phyloP scores from a whole-genome alignment of 2,888 invertebrate genomes.

The Agonopterix arenella region DNA sequence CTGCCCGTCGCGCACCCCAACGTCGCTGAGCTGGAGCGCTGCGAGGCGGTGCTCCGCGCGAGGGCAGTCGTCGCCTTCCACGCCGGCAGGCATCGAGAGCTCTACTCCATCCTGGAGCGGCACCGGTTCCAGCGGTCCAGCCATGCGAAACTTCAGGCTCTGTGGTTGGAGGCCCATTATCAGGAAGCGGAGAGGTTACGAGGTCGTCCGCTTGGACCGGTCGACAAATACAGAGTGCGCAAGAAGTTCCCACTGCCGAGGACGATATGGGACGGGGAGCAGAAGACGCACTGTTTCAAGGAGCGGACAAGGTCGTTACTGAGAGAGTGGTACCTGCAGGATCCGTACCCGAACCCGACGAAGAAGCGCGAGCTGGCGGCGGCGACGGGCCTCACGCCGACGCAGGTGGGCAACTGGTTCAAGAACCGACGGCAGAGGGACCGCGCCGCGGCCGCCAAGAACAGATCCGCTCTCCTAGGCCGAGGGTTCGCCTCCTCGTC shows the following conservation, averaged over 20 bases:
- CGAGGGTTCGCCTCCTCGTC: slow-evolving; percentile 71
- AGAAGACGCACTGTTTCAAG: slow-evolving; percentile 99
- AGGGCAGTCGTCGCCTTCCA: slow-evolving; percentile 99
- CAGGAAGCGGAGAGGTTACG: slow-evolving; percentile 98
- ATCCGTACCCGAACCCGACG: slow-evolving; percentile 97
- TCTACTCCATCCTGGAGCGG: slow-evolving; percentile 96
- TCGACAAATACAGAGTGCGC: slow-evolving; percentile 89
- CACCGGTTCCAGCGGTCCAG: slow-evolving; percentile 97
- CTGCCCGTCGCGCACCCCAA: slow-evolving; percentile 97
- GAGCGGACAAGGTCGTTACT: slow-evolving; percentile 95
- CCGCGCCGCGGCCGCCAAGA: slow-evolving; percentile 97
- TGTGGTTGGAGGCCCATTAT: slow-evolving; percentile 99
- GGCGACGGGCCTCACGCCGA: slow-evolving; percentile 96
- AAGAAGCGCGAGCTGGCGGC: slow-evolving; percentile 97
- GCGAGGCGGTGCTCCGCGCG: slow-evolving; percentile 98
- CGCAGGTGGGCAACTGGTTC: slow-evolving; percentile 98
- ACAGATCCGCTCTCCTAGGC: slow-evolving; percentile 85
- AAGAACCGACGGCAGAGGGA: slow-evolving; percentile 98
- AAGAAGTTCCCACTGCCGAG: slow-evolving; percentile 98
- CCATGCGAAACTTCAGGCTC: slow-evolving; percentile 94
- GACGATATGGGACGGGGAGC: slow-evolving; percentile 99
- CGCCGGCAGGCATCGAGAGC: slow-evolving; percentile 96
- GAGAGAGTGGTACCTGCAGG: slow-evolving; percentile 98
- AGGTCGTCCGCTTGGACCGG: slow-evolving; percentile 90
- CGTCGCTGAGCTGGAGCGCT: slow-evolving; percentile 96